A percentile compares a stretch with the other conserved stretches of the same genome.
phyloP scores from a whole-genome alignment of 2,888 invertebrate species.

The Liopterus haemorrhoidalis region DNA sequence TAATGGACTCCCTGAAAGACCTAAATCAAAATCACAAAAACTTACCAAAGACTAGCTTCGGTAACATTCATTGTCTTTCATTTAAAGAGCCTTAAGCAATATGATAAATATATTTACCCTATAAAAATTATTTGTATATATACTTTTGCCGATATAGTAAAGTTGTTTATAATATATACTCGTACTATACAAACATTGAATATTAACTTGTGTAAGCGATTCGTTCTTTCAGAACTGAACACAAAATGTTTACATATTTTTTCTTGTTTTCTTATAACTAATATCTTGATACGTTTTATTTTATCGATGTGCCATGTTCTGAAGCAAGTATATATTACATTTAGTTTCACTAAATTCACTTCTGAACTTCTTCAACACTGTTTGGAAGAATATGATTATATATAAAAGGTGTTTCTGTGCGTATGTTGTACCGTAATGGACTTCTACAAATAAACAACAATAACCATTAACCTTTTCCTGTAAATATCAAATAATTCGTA shows the following conservation, averaged over 20 bases:
- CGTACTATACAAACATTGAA: constrained; percentile 21
- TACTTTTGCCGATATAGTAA: constrained; percentile 18
- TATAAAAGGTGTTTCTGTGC: too few species aligned
- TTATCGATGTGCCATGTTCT: constrained; percentile 18
- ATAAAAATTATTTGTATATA: constrained; percentile 17
- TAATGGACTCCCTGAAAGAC: too few species aligned
- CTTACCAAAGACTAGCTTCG: constrained; percentile 8
- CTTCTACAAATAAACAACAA: too few species aligned
- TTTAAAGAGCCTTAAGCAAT: constrained; percentile 19
- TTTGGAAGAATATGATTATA: too few species aligned
- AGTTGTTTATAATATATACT: constrained; percentile 15
- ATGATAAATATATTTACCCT: constrained; percentile 19
- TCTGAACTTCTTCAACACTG: too few species aligned
- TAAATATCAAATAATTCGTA: too few species aligned
- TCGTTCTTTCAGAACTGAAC: constrained; percentile 23
- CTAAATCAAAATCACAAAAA: too few species aligned
- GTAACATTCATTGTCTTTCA: constrained; percentile 7
- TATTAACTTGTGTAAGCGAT: constrained; percentile 18
- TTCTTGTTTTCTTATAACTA: constrained; percentile 11
- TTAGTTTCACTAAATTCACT: too few species aligned
- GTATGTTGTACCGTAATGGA: too few species aligned
- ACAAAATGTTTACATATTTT: constrained; percentile 12
- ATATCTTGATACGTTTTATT: constrained; percentile 21
- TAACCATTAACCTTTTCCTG: too few species aligned
- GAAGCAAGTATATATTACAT: too few species aligned